Evolutionary conservation across 1,140 invertebrate species (phyloP), one percentile per base, ranked within the genome.

Genomic region (Conus ventricosus): DNA sequence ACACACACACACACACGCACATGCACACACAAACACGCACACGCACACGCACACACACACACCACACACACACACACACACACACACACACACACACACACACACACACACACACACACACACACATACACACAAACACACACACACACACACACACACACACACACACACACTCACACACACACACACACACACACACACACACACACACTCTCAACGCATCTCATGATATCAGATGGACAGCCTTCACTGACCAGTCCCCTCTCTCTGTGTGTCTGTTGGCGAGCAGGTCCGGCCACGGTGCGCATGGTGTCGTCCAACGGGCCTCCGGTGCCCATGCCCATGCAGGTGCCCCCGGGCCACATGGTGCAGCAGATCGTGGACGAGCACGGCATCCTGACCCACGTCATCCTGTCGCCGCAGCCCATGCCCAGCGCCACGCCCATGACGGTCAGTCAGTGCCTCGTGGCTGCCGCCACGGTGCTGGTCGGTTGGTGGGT

Each of bases 341-440:
- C 97, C 85, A 97, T 98, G 93, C 97, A 98, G 95, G 97, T 98
- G 89, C 98, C 98, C 55, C 97, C 97, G 71, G 98, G 98, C 93
- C 98, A 97, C 96, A 96, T 98, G 95, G 97, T 98, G 90, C 97
- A 98, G 94, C 98, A 98, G 94, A 97, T 98, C 92, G 96, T 98
- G 90, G 98, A 98, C 95, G 98, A 98, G 95, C 97, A 96, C 94
- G 97, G 97, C 86, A 94, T 97, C 87, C 96, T 98, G 91, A 96
- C 97, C 71, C 98, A 98, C 95, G 97, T 98, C 91, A 97, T 98
- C 91, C 96, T 98, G 87, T 97, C 97, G 17, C 96, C 97, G 85
- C 97, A 97, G 94, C 92, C 92, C 90, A 92, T 92, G 55, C 94
- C 94, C 88, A 85, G 90, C 88, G 86, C 89, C 78, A 92, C 88